Base-by-base conservation (phyloP, 1,140 invertebrate genomes). In the Sminthurinus signatus region DNA sequence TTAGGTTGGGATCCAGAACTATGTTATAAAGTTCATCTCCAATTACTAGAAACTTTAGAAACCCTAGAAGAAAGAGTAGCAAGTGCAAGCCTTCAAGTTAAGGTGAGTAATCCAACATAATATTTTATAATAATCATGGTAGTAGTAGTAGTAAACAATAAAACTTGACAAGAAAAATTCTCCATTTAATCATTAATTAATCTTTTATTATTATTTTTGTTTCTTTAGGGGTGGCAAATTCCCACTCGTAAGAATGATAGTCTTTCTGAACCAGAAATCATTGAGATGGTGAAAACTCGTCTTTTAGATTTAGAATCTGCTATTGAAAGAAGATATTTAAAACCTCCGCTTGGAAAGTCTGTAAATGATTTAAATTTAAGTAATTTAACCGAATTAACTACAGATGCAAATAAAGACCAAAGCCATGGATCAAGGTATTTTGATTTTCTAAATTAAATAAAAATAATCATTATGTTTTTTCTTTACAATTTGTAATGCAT, bases 51-150 rank as follows among this genome's bases (percentile, higher is more conserved):
- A 72, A 88, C 93, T 75, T 86, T 97, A 17, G 92, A 96, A 76
- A 86, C 86, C 0, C 77, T 98, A 23, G 93, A 96, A 75, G 93
- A 96, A 71, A 88, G 93, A 71, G 88, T 97, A 2, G 88, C 88
- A 1, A 88, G 87, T 60, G 92, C 92, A 0, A 94, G 90, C 65
- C 92, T 98, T 85, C 93, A 96, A 75, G 83, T 93, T 1, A 94
- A 83, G 77, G 64, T 57, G 27, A 10, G 29, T 51, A 39, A 4
- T 39, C 8, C 2, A 23, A 4, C 36, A 5, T 2, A 15, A 52
- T 44, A 8, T 48, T 19, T 39, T 51, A 32, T 25, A 15, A 62
- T n/a, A n/a, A n/a, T n/a, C n/a, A n/a, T n/a, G n/a, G n/a, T n/a
- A n/a, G n/a, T n/a, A n/a, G n/a, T n/a, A n/a, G n/a, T n/a, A n/a